Evolutionary conservation across 2,797 vertebrate species (phyloP).

Genomic region (Acrossocheilus wenchowensis): DNA sequence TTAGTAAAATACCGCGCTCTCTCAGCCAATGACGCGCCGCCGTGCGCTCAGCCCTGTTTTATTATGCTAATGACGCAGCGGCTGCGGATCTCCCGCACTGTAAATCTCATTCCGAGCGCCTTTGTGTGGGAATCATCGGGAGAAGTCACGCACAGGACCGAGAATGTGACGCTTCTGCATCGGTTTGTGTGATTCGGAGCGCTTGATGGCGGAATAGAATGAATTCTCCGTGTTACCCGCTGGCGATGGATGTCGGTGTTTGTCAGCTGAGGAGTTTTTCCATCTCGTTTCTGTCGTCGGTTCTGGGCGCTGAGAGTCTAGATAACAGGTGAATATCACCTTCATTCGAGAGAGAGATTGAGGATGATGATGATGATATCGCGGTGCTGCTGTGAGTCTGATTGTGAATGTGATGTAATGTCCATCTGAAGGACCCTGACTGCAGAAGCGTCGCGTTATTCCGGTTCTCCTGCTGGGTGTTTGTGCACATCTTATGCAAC

Average conservation of each 20-base stretch:
- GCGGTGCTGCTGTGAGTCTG: neutral
- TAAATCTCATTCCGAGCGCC: slow-evolving; percentile 61
- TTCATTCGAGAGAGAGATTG: neutral
- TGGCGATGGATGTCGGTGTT: slow-evolving; percentile 96
- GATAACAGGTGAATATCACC: slow-evolving; percentile 87
- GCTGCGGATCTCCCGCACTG: slow-evolving; percentile 69
- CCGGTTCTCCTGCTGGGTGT: neutral
- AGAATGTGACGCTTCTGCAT: slow-evolving; percentile 58
- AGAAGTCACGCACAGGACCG: slow-evolving; percentile 43
- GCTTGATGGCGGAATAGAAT: slow-evolving; percentile 74
- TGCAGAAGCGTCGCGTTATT: neutral
- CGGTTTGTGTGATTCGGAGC: neutral
- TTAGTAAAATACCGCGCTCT: slow-evolving; percentile 62
- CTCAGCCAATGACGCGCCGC: slow-evolving; percentile 73
- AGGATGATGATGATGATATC: neutral
- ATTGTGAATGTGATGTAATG: neutral
- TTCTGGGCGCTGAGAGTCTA: slow-evolving; percentile 89
- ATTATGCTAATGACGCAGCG: slow-evolving; percentile 68
- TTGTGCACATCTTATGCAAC: neutral
- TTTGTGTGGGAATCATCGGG: slow-evolving; percentile 69
- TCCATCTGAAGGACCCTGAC: neutral
- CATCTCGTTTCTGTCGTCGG: slow-evolving; percentile 92
- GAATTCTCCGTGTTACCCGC: slow-evolving; percentile 88
- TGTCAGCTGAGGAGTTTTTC: slow-evolving; percentile 95
- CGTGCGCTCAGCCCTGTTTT: slow-evolving; percentile 57